phyloP scores from a whole-genome alignment of 2,113 vertebrate species.

The Pica pica region DNA sequence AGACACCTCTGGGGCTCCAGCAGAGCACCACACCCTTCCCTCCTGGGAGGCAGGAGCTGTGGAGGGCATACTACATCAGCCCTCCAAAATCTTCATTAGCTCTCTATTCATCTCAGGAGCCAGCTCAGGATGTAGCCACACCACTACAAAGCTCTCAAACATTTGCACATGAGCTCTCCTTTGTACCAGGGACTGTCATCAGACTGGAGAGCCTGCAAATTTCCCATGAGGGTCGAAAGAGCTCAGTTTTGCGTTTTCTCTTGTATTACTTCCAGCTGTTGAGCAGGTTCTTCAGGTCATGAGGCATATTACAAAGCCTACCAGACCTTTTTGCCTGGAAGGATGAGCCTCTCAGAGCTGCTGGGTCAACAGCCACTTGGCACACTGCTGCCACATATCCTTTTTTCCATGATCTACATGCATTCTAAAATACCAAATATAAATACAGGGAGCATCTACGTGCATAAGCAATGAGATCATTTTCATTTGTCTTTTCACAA shows the following conservation, averaged over 20 bases:
- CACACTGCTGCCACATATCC: background rate
- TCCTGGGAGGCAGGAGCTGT: background rate
- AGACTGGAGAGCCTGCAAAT: background rate
- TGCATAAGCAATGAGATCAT: background rate
- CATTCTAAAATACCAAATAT: background rate
- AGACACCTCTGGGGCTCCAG: background rate
- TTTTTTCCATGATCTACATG: background rate
- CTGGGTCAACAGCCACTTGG: background rate
- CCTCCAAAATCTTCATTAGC: background rate
- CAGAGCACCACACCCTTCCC: accelerated
- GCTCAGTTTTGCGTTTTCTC: background rate
- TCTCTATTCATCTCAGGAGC: background rate
- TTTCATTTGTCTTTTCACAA: background rate
- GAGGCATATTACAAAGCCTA: background rate
- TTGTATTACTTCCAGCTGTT: background rate
- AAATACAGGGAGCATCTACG: background rate
- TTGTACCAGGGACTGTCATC: background rate
- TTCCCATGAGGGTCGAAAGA: accelerated
- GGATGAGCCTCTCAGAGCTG: background rate
- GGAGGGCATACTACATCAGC: background rate
- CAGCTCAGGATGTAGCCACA: background rate
- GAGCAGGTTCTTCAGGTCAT: background rate
- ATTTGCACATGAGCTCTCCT: background rate
- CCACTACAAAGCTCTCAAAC: background rate
- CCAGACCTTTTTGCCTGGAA: background rate